Conservation (phyloP, 2,797 vertebrate genomes). For the Todus mexicanus region DNA sequence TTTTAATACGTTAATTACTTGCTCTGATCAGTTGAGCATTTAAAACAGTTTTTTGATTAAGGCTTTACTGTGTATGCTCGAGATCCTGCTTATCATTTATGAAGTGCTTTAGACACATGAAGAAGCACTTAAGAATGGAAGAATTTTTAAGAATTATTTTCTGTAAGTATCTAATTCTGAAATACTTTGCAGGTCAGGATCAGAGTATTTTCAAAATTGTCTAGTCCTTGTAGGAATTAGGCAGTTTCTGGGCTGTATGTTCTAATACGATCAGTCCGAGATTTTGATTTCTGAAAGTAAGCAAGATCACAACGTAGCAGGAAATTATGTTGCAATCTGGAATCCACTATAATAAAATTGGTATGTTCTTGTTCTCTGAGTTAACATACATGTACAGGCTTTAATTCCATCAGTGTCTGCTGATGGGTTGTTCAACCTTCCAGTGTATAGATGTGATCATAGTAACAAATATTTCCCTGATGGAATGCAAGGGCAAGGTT, state of each 20-base stretch:
- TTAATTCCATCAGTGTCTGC: neutral
- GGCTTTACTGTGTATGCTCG: neutral
- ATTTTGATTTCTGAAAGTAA: neutral
- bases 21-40: neutral
- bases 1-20: neutral
- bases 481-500: neutral
- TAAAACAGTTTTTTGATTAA: neutral
- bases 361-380: neutral
- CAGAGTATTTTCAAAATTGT: neutral
- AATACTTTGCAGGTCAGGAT: neutral
- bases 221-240: neutral
- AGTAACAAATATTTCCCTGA: neutral
- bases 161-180: neutral
- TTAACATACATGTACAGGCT: neutral
- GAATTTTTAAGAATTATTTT: neutral
- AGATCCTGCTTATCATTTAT: neutral
- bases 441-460: accelerated
- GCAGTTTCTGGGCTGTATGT: neutral
- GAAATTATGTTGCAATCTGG: neutral
- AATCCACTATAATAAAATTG: neutral
- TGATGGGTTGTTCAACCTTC: neutral
- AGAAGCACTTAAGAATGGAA: neutral
- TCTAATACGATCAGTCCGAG: neutral
- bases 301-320: neutral
- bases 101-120: neutral